Evolutionary conservation across 1,140 invertebrate species (phyloP), one percentile per base, ranked within the genome.

Genomic region (Neodiprion lecontei): DNA sequence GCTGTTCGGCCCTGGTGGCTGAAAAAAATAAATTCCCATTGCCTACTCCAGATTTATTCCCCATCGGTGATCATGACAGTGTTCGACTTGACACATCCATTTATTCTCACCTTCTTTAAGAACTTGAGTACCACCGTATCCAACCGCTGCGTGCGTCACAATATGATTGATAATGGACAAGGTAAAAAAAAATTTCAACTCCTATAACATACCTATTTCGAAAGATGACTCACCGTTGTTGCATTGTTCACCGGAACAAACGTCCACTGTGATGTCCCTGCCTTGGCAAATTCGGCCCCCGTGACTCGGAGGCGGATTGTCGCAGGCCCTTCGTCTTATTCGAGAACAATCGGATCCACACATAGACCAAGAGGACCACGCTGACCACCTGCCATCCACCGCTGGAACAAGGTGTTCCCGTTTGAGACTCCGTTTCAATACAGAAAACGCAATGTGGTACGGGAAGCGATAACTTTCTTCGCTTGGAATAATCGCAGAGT

Each of bases 341-440:
- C 95, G 94, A 74, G 91, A 89, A 82, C 94, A 96, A 84, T 96
- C 95, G n/a, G 92, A 87, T 74, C 93, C 93, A 80, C 95, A 96
- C 67, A 92, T 91, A 5, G 94, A 95, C 94, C 95, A 96, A 40
- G 92, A 90, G 9, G 93, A 92, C 95, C 95, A 96, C 12, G 91
- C 80, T 1, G 93, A 92, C 95, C 95, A 96, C 14, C 92, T 83
- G 48, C 74, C 74, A 75, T 75, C 74, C 50, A 75, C 70, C 69
- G 70, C 74, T 75, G 74, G 21, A 75, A 69, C 74, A 69, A 67
- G 48, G 61, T 61, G 53, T 17, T 61, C n/a, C 53, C 5, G 9
- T 61, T 61, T 61, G 53, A 61, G n/a, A 61, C 53, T 17, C 7
- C n/a, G 53, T 17, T 17, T 61, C 53, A 17, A 61, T 17, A 61